Conservation (phyloP, 2,113 vertebrate species). For the Lagopus leucura region DNA sequence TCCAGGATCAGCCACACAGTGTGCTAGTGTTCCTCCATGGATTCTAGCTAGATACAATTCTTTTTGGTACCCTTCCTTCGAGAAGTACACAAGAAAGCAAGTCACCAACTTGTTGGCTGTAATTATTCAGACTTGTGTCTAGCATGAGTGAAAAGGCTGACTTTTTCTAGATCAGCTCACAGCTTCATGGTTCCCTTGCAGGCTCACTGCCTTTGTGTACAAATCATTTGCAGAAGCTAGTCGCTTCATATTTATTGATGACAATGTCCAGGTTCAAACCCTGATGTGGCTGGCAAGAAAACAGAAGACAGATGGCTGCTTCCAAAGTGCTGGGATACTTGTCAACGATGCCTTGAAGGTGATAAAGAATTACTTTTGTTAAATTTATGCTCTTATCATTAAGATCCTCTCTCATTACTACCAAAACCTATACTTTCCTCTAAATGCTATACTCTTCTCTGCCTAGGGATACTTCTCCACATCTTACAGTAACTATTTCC, state of each 20-base stretch:
- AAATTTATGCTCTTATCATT: not conserved
- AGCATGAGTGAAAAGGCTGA: accelerated
- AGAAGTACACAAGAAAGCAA: not conserved
- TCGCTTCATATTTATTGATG: slow-evolving; percentile 65
- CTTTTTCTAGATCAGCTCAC: not conserved
- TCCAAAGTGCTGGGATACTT: slow-evolving; percentile 78
- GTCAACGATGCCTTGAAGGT: slow-evolving; percentile 86
- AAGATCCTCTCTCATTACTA: not conserved
- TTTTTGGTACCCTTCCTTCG: not conserved
- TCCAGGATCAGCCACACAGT: not conserved
- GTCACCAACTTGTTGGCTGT: not conserved
- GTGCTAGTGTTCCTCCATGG: not conserved
- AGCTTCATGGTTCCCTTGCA: slow-evolving; percentile 25
- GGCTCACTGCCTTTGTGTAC: slow-evolving; percentile 72
- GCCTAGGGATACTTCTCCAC: not conserved
- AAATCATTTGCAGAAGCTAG: slow-evolving; percentile 63
- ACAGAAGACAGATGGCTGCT: slow-evolving; percentile 78
- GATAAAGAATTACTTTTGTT: not conserved
- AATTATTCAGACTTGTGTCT: not conserved
- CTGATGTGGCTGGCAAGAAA: slow-evolving; percentile 71
- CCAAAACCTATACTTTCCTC: not conserved
- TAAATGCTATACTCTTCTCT: not conserved
- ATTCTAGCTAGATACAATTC: not conserved
- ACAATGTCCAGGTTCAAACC: slow-evolving; percentile 60
- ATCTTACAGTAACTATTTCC: not conserved